Evolutionary conservation across 2,797 vertebrate genomes (phyloP), one percentile per base, ranked within the genome.

Genomic region (Mus minutoides): DNA sequence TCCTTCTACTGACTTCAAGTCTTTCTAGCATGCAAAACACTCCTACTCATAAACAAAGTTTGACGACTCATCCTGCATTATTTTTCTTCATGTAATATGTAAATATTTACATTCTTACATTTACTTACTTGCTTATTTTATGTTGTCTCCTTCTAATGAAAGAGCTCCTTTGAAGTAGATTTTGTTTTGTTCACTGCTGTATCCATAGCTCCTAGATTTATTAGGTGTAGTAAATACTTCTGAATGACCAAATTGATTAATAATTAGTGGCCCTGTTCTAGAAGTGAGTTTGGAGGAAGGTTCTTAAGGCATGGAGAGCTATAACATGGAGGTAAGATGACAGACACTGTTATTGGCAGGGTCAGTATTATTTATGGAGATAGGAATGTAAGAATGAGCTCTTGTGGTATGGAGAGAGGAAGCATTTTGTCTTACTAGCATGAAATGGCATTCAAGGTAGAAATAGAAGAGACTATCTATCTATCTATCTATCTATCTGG

Each of bases 91-190:
- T 90, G 58, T 83, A 26, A 83, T 91, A 90, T 76, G 56, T 73
- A 34, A 89, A 8, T 79, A 67, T 78, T 91, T 58, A 77, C 3
- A 37, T 79, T 58, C 29, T 88, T 88, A 80, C 13, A 86, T 86
- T 91, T 86, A 73, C 54, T 31, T 84, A 69, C 58, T 77, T 64
- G 12, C 22, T 93, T 93, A 91, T 60, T 93, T 13, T 78, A 34
- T 93, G 6, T 95, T 90, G 46, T 76, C 43, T 7, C 26, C 12
- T 93, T 94, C 86, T 31, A 96, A 86, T 93, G 69, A 83, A n/a
- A 91, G 13, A 75, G 43, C 8, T 88, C 58, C 77, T 80, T 80
- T 90, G 54, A 6, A 85, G 12, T 26, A 16, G 13, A 49, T 90
- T 94, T 96, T 87, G 26, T 89, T 93, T 90, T 89, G 56, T 78